Base-by-base conservation (phyloP, 2,797 vertebrate species). In the Propithecus perrieri region DNA sequence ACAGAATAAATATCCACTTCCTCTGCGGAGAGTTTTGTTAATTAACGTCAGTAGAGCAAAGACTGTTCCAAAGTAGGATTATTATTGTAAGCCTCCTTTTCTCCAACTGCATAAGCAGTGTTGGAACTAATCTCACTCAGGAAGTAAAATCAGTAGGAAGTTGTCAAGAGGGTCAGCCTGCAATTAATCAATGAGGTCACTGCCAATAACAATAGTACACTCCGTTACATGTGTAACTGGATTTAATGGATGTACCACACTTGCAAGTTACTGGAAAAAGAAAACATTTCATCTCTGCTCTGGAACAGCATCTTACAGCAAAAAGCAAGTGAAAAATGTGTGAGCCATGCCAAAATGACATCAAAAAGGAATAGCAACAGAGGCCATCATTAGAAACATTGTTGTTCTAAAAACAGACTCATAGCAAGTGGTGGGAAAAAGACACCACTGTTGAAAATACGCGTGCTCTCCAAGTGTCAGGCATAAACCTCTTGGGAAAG, bases 61-160 rank as follows among this genome's bases (percentile, higher is more conserved):
- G n/a, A 89, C 12, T 87, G 59, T 81, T 95, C 93, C 63, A 81
- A 95, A 94, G 41, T 24, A 76, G 61, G 83, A 41, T 67, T 93
- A 33, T 97, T 96, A 89, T 89, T 85, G 38, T 59, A 91, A 93
- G 72, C 43, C 30, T 87, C 46, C 65, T 92, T 95, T n/a, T 92
- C 90, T 97, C 38, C 95, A 97, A 96, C 14, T 48, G 46, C 63
- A 95, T 96, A 97, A 63, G 48, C 87, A 96, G 86, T 63, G 75
- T 30, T 0, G 0, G 41, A 67, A 86, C 89, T 97, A 94, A 96
- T 97, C 83, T 97, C 83, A 92, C 92, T 94, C 83, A 96, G 72
- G 94, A 98, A 97, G 80, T 87, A 97, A 97, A 97, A 94, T 95
- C 96, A 92, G 94, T 92, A 97, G 95, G 83, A 95, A 97, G 86